Base-by-base conservation (phyloP, 2,113 vertebrate genomes). In the Xenopus laevis region DNA sequence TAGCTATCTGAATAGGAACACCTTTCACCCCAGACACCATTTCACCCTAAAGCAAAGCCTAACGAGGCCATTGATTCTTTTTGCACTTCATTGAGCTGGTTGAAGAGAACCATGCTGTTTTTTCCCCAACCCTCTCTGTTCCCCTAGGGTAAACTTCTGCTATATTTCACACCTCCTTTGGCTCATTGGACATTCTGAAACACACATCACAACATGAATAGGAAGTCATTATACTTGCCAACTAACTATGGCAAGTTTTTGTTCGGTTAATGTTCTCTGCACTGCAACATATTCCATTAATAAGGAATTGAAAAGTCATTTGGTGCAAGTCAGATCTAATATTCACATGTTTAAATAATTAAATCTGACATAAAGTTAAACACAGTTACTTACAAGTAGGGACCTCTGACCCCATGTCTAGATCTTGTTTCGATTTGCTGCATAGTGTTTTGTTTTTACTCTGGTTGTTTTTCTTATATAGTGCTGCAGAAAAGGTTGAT, bases 161-260 rank as follows among this genome's bases (percentile, higher is more conserved):
- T 75, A 52, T 59, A 40, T 68, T 52, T 75, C 65, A 21, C 72
- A 68, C 72, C 65, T 75, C 65, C 57, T 45, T 68, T 75, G 72
- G 72, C 72, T 75, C 72, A 68, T 68, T 68, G 72, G 65, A 44
- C 72, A 75, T 75, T 75, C 65, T 61, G 65, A 68, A 75, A 33
- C 67, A 60, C 27, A 30, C 55, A 16, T 16, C 72, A 62, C 65
- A 61, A 75, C 65, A 61, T 68, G 57, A 50, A 20, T 27, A 68
- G 72, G 72, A 75, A 75, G 61, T 75, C 65, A 75, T 68, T 75
- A 74, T 60, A 46, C 45, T 68, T n/a, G n/a, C n/a, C n/a, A n/a
- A 64, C 44, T 60, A 67, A 74, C 64, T 74, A 67, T 74, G 1
- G 9, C 45, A 74, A 67, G 53, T 75, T 68, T 27, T 18, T 30